Base-by-base conservation (phyloP, 2,113 vertebrate genomes). In the Tauraco erythrolophus region DNA sequence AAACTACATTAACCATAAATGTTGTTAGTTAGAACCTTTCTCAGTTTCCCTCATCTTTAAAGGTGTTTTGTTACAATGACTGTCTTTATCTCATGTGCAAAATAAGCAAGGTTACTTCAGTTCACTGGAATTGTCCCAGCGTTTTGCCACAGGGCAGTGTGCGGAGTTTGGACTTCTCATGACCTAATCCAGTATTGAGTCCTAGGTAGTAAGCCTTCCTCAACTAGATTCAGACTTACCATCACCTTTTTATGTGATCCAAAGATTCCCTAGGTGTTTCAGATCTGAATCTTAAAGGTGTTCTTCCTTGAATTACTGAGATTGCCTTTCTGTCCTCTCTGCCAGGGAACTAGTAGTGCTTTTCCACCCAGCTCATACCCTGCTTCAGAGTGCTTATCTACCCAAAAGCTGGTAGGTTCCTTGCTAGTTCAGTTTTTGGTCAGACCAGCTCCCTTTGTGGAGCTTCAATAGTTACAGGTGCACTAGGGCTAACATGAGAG, bases 401-500 rank as follows among this genome's bases (percentile, higher is more conserved):
- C 64, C 31, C 46, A 13, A 43, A 56, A 72, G 28, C 58, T 60
- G 31, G 4, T 43, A 41, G 16, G 23, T 85, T 31, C 28, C 56
- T 62, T 14, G 9, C 41, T 56, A 16, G 28, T 74, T 57, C 37
- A 35, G 48, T 37, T 68, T 56, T 75, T 33, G 14, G 23, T 61
- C 46, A 62, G 60, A 50, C 11, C 41, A 88, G 33, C 48, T 83
- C 8, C 16, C 6, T 50, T 31, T 61, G 48, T 61, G 41, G 56
- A 35, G 24, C 31, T 61, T 83, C 46, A 37, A 0, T n/a, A 68
- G 15, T 35, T 51, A 14, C 2, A 6, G 0, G 0, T 33, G 50
- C 43, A 7, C 28, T 31, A 35, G 27, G 37, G 56, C 43, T 70
- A 37, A 64, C 13, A 19, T 0, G 1, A 33, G 31, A 19, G 24